phyloP scores from a whole-genome alignment of 2,888 invertebrate species.

The Gymnocheta viridis region DNA sequence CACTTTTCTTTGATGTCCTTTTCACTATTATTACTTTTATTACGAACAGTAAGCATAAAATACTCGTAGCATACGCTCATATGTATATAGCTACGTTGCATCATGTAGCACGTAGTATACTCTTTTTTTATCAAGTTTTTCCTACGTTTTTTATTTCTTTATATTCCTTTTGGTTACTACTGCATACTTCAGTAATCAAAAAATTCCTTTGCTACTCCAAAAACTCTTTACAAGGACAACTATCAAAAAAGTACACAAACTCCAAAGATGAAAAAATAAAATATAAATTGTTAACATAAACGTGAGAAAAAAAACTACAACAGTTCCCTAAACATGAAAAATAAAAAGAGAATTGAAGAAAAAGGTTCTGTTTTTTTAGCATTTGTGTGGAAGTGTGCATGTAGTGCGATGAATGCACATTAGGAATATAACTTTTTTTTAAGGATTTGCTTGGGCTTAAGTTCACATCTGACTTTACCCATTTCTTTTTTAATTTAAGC shows the following conservation, averaged over 20 bases:
- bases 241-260: constrained; percentile 53
- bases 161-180: constrained; percentile 36
- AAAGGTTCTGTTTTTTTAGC: neutral
- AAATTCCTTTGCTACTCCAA: constrained; percentile 69
- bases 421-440: neutral
- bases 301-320: constrained; percentile 52
- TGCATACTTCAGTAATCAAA: constrained; percentile 65
- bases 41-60: constrained; percentile 40
- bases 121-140: neutral
- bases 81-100: no score
- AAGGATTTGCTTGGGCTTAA: no score
- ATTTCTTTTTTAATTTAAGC: no score
- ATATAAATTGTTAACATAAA: constrained; percentile 59
- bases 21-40: constrained; percentile 61
- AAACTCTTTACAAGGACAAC: constrained; percentile 61
- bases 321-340: constrained; percentile 38
- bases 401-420: neutral
- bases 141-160: constrained; percentile 10
- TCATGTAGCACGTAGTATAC: constrained; percentile 43
- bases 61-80: no score
- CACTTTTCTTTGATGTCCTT: constrained; percentile 62
- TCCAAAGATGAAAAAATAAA: constrained; percentile 47
- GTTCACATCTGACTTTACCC: no score
- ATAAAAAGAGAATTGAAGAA: constrained; percentile 26
- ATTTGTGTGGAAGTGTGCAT: neutral